Percentiles rank a stretch among this genome's conserved stretches.
Conservation (phyloP, 2,113 vertebrate genomes). For the Pionites leucogaster region DNA sequence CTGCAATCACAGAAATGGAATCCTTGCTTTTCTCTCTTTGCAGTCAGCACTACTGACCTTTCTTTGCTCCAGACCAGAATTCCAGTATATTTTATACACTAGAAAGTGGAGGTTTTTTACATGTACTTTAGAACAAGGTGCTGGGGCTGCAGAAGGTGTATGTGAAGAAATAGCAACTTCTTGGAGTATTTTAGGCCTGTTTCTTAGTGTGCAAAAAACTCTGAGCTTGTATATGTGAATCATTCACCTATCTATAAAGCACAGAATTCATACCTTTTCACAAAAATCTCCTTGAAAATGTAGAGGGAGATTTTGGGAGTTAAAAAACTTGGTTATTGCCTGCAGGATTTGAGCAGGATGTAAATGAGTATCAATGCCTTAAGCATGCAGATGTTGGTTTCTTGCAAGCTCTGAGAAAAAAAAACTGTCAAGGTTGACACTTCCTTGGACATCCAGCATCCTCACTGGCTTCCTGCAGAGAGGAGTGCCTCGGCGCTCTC, state of each 20-base stretch:
- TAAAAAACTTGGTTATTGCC: neutral
- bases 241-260: neutral
- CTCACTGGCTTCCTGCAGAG: neutral
- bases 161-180: neutral
- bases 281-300: neutral
- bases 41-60: neutral
- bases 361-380: neutral
- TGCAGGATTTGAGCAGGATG: neutral
- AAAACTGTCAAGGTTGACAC: neutral
- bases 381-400: fast-evolving
- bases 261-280: neutral
- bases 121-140: neutral
- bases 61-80: neutral
- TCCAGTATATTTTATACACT: neutral
- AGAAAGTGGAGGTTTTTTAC: neutral
- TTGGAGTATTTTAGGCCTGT: neutral
- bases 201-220: neutral
- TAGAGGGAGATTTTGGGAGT: neutral
- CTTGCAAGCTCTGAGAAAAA: neutral
- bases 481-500: neutral
- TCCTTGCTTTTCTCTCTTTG: neutral
- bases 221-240: neutral
- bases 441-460: neutral
- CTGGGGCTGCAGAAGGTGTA: neutral
- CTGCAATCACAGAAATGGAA: neutral